Conservation (phyloP, 2,113 vertebrate species). For the Lamprologus lemairii region DNA sequence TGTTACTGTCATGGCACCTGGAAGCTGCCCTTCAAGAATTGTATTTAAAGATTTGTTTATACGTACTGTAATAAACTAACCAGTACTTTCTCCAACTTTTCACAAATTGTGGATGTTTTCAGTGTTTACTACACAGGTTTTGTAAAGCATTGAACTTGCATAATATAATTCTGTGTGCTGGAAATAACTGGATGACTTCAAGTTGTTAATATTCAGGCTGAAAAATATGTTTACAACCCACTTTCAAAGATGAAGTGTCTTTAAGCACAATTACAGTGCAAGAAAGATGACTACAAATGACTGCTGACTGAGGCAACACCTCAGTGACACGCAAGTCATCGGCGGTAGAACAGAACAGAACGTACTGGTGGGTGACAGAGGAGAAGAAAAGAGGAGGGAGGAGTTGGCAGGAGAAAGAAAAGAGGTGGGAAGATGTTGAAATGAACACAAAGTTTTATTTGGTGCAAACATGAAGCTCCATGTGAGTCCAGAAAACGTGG, state of each 20-base stretch:
- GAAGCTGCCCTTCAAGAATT: neutral
- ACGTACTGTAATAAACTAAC: accelerated
- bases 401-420: neutral
- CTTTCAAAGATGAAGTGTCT: accelerated
- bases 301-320: neutral
- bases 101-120: neutral
- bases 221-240: neutral
- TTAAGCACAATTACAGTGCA: neutral
- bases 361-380: neutral
- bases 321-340: constrained; percentile 20
- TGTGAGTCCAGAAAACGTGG: constrained; percentile 4
- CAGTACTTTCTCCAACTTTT: neutral
- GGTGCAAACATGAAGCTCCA: neutral
- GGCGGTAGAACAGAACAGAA: neutral
- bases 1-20: neutral
- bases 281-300: neutral
- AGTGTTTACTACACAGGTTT: neutral
- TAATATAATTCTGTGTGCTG: neutral
- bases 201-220: neutral
- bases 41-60: neutral
- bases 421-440: constrained; percentile 22
- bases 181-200: neutral
- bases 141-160: neutral
- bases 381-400: neutral
- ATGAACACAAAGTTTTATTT: constrained; percentile 7